A percentile compares a stretch with the other conserved stretches of the same genome.
Conservation (phyloP, 2,797 vertebrate genomes). For the Ctenopoma multispine region DNA sequence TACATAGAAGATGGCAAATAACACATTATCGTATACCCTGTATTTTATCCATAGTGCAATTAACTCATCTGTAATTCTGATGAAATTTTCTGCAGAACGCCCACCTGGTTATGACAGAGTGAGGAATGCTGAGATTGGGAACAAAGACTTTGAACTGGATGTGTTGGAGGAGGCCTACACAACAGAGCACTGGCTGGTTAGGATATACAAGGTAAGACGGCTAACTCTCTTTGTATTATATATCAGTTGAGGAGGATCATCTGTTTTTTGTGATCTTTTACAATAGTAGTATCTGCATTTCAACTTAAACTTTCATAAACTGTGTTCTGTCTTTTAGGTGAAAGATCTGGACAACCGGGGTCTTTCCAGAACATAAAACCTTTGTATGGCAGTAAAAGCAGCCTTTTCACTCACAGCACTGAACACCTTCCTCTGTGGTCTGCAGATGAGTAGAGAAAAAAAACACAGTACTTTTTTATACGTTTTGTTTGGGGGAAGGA, state of each 20-base stretch:
- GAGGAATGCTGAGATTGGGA: slow-evolving; percentile 97
- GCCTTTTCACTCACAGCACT: slow-evolving; percentile 84
- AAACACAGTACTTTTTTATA: slow-evolving; percentile 82
- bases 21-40: neutral
- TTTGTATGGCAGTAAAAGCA: slow-evolving; percentile 37
- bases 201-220: slow-evolving; percentile 96
- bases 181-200: slow-evolving; percentile 98
- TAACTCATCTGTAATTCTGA: slow-evolving; percentile 9
- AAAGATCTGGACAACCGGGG: slow-evolving; percentile 98
- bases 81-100: slow-evolving; percentile 85
- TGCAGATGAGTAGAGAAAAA: slow-evolving; percentile 77
- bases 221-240: neutral
- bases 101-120: slow-evolving; percentile 97
- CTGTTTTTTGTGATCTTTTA: too few species aligned
- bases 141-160: slow-evolving; percentile 99
- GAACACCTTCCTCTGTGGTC: slow-evolving; percentile 87
- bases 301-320: slow-evolving; percentile 13
- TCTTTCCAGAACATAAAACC: slow-evolving; percentile 93
- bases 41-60: neutral
- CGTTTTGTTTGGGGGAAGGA: slow-evolving; percentile 79
- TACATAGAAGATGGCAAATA: too few species aligned
- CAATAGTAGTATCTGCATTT: neutral
- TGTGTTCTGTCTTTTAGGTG: slow-evolving; percentile 81
- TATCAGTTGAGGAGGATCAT: neutral
- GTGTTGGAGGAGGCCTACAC: slow-evolving; percentile 98